A percentile compares a stretch with the other conserved stretches of the same genome.
Evolutionary conservation across 2,797 vertebrate species (phyloP).

Genomic region (Hippocampus kuda): DNA sequence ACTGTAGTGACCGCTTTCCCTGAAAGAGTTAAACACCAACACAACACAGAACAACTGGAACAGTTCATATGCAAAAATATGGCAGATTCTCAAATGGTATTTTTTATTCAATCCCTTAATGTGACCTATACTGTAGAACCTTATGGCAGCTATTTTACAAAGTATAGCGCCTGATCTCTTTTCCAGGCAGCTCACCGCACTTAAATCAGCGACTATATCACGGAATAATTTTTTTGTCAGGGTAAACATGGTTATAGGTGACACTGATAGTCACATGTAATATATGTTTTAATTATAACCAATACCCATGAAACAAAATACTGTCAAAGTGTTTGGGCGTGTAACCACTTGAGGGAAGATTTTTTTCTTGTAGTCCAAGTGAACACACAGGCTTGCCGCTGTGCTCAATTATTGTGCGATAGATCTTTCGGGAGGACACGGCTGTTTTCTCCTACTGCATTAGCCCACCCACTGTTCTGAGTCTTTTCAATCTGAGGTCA

Average conservation of each 20-base stretch:
- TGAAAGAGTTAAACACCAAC: no score
- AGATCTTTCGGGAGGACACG: slow-evolving; percentile 31
- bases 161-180: no score
- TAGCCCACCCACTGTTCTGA: slow-evolving; percentile 47
- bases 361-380: slow-evolving; percentile 11
- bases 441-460: slow-evolving; percentile 40
- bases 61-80: no score
- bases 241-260: not conserved
- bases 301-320: not conserved
- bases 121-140: no score
- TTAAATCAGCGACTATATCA: not conserved
- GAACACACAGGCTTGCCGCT: slow-evolving; percentile 26
- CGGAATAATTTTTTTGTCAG: not conserved
- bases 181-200: no score
- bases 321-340: not conserved
- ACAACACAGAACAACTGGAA: no score
- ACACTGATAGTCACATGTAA: not conserved
- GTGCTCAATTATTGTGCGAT: slow-evolving; percentile 32
- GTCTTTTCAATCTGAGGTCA: slow-evolving; percentile 40
- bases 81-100: no score
- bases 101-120: no score
- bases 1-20: no score
- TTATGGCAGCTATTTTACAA: no score
- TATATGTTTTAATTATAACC: not conserved
- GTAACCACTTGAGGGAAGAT: not conserved